Base-by-base conservation (phyloP, 2,113 vertebrate species). In the Lampris megalopsis region DNA sequence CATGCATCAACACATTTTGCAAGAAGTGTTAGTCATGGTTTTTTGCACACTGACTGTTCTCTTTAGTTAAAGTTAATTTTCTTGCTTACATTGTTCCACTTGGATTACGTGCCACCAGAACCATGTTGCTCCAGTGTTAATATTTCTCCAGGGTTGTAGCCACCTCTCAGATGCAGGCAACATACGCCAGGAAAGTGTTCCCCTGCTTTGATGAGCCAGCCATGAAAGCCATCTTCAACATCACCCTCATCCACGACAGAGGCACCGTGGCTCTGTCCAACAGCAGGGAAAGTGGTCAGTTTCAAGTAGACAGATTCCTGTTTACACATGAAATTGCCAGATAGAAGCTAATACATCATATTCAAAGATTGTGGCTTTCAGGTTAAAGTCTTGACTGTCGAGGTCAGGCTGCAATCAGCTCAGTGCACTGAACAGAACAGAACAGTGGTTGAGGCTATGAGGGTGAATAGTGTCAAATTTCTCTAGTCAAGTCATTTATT, bases 151-250 rank as follows among this genome's bases (percentile, higher is more conserved):
- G 97, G 90, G 90, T 98, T 69, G 77, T 98, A 41, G 98, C 98
- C 74, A 97, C 96, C 1, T 97, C 97, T 0, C 98, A 99, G 88
- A 98, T 99, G 98, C 94, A 99, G 82, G 91, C 97, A 0, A 77
- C 97, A 0, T 94, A 95, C 0, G 97, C 97, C 6, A 95, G 98
- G 82, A 97, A 99, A 80, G 87, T 96, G 2, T 99, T 99, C 80
- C 98, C 98, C 0, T 99, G 97, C 92, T 99, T 99, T 0, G 98
- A 99, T 0, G 98, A 99, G 81, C 98, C 98, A 0, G 96, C 94
- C 71, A 95, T 99, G 97, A 99, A 99, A 89, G 97, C 98, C 37
- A 63, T 13, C 6, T 99, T 99, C 73, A 74, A 59, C 0, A 92
- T 99, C 80, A 94, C 91, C 0, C 84, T 99, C 77, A 90, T 96